Conservation (phyloP, 2,797 vertebrate genomes). For the Diceros bicornis region DNA sequence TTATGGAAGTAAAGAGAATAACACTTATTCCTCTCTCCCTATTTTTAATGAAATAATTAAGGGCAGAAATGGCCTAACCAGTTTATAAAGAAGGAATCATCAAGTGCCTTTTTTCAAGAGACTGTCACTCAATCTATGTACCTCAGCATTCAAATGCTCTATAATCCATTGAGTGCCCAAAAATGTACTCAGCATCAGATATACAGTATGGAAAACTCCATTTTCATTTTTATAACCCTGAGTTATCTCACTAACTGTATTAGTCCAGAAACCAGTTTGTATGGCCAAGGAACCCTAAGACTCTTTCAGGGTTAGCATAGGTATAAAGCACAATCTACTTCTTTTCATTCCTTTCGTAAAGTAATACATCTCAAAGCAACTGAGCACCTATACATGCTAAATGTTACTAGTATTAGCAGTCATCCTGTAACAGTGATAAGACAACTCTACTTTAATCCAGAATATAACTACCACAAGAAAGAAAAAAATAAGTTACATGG, state of each 20-base stretch:
- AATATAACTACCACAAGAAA: background rate
- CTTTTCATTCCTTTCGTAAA: constrained; percentile 14
- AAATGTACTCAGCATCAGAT: background rate
- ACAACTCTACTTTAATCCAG: background rate
- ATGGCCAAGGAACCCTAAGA: background rate
- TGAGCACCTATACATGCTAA: background rate
- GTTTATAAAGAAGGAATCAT: background rate
- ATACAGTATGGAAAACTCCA: background rate
- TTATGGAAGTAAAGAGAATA: background rate
- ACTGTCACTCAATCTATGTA: background rate
- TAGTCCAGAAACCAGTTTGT: constrained; percentile 18
- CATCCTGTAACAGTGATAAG: background rate
- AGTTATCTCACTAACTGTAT: background rate
- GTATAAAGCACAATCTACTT: background rate
- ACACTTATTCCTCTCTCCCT: constrained; percentile 1
- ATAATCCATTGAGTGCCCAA: background rate
- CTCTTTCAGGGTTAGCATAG: background rate
- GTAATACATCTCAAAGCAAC: background rate
- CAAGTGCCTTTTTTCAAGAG: background rate
- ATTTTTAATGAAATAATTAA: constrained; percentile 23
- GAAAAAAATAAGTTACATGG: background rate
- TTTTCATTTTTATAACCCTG: constrained; percentile 28
- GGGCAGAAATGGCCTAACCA: background rate
- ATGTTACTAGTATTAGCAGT: background rate
- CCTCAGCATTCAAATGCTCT: background rate